Evolutionary conservation across 2,797 vertebrate genomes (phyloP).

Genomic region (Neosilurus hyrtlii): DNA sequence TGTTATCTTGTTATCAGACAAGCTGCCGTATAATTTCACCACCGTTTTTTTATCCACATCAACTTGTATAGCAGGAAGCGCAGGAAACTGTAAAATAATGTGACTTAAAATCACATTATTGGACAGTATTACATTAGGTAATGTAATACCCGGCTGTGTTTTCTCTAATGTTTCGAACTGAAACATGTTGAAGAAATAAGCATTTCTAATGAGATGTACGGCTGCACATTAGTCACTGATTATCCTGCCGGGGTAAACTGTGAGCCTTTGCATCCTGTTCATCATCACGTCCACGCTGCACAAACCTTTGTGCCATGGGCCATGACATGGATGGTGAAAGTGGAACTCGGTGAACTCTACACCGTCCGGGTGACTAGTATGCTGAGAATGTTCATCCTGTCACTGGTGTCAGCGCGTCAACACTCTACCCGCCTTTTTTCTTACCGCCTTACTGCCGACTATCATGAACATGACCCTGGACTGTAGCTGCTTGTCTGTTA

Average conservation of each 20-base stretch:
- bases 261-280: background rate
- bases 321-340: background rate
- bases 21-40: background rate
- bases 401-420: constrained; percentile 12
- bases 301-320: background rate
- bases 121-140: no score
- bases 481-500: background rate
- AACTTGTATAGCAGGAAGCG: background rate
- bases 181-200: background rate
- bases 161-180: background rate
- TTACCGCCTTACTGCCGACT: background rate
- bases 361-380: background rate
- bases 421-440: background rate
- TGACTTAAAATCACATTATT: no score
- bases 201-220: background rate
- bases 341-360: constrained; percentile 5
- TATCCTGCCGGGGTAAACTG: background rate
- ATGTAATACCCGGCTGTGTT: background rate
- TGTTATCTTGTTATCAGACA: background rate
- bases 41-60: background rate
- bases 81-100: background rate
- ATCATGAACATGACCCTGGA: background rate
- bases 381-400: constrained; percentile 20
- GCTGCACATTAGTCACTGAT: background rate
- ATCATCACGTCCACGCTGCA: background rate